Conservation (phyloP, 1,140 invertebrate species). For the Phenacoccus solenopsis region DNA sequence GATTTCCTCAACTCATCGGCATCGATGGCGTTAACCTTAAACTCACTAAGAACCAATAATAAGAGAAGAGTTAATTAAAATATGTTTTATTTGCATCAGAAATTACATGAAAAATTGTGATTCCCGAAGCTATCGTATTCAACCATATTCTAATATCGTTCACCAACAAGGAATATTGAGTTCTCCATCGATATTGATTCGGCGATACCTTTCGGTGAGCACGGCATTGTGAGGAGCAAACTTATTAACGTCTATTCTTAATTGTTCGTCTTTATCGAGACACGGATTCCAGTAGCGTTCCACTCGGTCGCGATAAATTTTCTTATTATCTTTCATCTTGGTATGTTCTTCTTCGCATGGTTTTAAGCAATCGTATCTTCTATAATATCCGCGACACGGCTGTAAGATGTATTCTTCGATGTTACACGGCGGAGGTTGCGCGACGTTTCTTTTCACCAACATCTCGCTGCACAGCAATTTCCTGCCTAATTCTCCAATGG, state of each 20-base stretch:
- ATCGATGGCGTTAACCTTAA: slow-evolving; percentile 75
- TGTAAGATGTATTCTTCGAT: background rate
- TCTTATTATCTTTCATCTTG: background rate
- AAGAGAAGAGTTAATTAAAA: background rate
- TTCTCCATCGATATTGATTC: background rate
- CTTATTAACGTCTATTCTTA: background rate
- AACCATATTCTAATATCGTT: background rate
- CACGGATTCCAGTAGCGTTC: slow-evolving; percentile 7
- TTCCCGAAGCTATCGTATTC: background rate
- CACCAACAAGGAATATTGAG: background rate
- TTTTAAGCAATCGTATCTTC: background rate
- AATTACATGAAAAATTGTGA: background rate
- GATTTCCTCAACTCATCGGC: slow-evolving; percentile 68
- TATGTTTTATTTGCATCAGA: background rate
- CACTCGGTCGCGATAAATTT: background rate
- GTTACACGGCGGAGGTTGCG: background rate
- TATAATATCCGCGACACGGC: background rate
- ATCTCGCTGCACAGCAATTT: background rate
- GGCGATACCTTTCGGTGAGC: background rate
- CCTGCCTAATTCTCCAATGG: background rate
- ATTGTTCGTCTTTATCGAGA: background rate
- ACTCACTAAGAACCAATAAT: slow-evolving; percentile 45
- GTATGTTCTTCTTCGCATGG: background rate
- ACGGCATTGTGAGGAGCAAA: background rate
- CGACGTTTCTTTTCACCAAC: background rate